A percentile compares a stretch with the other conserved stretches of the same genome.
Evolutionary conservation across 1,140 invertebrate genomes (phyloP).

Genomic region (Camponotus floridanus): DNA sequence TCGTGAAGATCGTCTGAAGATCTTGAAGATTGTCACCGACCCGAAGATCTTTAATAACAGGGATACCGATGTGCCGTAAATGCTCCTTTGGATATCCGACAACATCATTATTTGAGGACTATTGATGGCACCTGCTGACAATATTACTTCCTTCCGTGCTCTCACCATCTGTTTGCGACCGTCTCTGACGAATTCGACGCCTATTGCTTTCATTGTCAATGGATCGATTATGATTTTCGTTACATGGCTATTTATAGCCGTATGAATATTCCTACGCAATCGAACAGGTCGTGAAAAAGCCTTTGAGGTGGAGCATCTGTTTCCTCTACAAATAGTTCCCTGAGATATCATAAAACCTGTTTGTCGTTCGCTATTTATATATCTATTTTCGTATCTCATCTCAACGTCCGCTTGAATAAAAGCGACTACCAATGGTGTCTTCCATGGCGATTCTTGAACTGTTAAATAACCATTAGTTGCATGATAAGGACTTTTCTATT

Average conservation of each 20-base stretch:
- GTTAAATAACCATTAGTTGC: slow-evolving; percentile 92
- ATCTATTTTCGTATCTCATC: slow-evolving; percentile 94
- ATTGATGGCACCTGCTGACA: too few species aligned
- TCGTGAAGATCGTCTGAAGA: slow-evolving; percentile 93
- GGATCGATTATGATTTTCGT: slow-evolving; percentile 91
- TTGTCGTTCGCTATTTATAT: slow-evolving; percentile 94
- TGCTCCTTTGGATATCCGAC: slow-evolving; percentile 94
- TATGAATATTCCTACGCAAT: slow-evolving; percentile 92
- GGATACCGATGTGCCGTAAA: slow-evolving; percentile 90
- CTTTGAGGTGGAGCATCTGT: slow-evolving; percentile 95
- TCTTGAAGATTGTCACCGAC: slow-evolving; percentile 94
- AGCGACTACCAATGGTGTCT: slow-evolving; percentile 92
- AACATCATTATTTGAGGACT: slow-evolving; percentile 94
- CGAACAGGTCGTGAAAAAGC: slow-evolving; percentile 94
- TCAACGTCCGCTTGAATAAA: slow-evolving; percentile 95
- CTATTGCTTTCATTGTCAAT: slow-evolving; percentile 90
- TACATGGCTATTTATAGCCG: slow-evolving; percentile 92
- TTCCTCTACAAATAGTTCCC: slow-evolving; percentile 94
- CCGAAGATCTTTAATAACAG: slow-evolving; percentile 91
- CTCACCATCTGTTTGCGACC: slow-evolving; percentile 89
- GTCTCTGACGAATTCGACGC: slow-evolving; percentile 91
- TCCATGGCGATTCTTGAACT: slow-evolving; percentile 94
- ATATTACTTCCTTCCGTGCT: slow-evolving; percentile 92
- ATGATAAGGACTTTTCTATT: slow-evolving; percentile 90
- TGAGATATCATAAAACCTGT: slow-evolving; percentile 96